Conservation (phyloP, 1,140 invertebrate genomes). For the Stegodyphus dumicola region DNA sequence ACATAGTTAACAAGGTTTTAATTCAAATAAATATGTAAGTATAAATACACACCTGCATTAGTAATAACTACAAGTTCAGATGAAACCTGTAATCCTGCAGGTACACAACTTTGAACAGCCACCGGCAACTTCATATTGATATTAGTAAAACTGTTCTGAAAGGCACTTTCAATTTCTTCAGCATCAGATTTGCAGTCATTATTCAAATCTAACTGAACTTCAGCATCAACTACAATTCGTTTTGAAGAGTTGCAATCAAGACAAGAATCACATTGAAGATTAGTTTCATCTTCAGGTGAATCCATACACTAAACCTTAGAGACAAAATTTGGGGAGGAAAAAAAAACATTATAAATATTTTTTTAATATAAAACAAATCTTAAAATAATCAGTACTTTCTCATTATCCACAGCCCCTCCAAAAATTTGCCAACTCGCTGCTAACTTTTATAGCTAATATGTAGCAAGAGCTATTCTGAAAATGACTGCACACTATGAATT, state of each 20-base stretch:
- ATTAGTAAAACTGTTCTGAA: constrained; percentile 29
- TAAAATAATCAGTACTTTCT: too few relatives aligned
- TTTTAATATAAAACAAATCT: not conserved
- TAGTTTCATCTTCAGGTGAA: constrained; percentile 50
- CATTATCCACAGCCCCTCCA: too few relatives aligned
- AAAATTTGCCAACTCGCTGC: too few relatives aligned
- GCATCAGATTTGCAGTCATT: constrained; percentile 34
- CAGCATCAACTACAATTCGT: constrained; percentile 34
- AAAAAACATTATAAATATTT: constrained; percentile 5
- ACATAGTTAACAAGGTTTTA: too few relatives aligned
- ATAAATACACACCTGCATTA: constrained; percentile 32
- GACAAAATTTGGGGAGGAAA: constrained; percentile 10
- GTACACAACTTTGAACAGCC: constrained; percentile 39
- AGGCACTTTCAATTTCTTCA: constrained; percentile 35
- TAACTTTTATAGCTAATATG: too few relatives aligned
- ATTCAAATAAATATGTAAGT: too few relatives aligned
- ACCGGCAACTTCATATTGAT: constrained; percentile 43
- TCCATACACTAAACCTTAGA: constrained; percentile 39
- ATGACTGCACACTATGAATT: too few relatives aligned
- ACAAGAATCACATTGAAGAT: constrained; percentile 33
- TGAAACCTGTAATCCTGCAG: constrained; percentile 43
- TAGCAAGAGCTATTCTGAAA: too few relatives aligned
- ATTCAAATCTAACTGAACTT: constrained; percentile 36
- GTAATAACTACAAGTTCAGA: constrained; percentile 59
- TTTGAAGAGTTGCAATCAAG: constrained; percentile 24